Evolutionary conservation across 2,888 invertebrate genomes (phyloP).

Genomic region (Sclerodermus sp.): DNA sequence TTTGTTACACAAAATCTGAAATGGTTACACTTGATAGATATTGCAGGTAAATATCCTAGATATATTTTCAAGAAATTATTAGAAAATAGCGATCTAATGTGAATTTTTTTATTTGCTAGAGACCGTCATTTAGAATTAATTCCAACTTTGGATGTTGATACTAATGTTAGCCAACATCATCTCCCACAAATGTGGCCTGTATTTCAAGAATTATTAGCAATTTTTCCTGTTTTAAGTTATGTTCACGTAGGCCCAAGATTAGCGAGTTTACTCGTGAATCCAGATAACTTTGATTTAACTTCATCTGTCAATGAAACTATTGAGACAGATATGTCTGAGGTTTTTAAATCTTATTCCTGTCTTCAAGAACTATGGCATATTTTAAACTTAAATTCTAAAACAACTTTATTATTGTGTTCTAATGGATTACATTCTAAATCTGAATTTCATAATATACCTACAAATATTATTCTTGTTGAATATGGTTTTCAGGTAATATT

Average conservation of each 20-base stretch:
- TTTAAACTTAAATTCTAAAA: constrained; percentile 53
- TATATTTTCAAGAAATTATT: constrained; percentile 1
- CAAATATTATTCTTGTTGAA: constrained; percentile 62
- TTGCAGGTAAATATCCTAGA: constrained; percentile 53
- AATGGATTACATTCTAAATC: constrained; percentile 57
- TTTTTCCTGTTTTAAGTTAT: constrained; percentile 61
- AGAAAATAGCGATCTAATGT: no score
- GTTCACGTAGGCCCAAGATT: constrained; percentile 64
- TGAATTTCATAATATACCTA: constrained; percentile 59
- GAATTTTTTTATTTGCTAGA: constrained; percentile 27
- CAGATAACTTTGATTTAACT: constrained; percentile 50
- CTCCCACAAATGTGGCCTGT: constrained; percentile 60
- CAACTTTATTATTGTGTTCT: constrained; percentile 58
- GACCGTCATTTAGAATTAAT: constrained; percentile 61
- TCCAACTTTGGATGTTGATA: constrained; percentile 63
- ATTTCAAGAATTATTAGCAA: constrained; percentile 61
- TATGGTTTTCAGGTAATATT: constrained; percentile 64
- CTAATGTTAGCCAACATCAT: constrained; percentile 59
- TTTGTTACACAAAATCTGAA: constrained; percentile 60
- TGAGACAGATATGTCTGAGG: constrained; percentile 55
- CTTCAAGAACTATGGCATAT: constrained; percentile 59
- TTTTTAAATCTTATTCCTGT: constrained; percentile 52
- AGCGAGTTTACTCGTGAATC: constrained; percentile 60
- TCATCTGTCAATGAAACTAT: constrained; percentile 51
- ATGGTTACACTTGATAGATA: constrained; percentile 63